Conservation (phyloP, 2,113 vertebrate genomes). For the Passer domesticus region DNA sequence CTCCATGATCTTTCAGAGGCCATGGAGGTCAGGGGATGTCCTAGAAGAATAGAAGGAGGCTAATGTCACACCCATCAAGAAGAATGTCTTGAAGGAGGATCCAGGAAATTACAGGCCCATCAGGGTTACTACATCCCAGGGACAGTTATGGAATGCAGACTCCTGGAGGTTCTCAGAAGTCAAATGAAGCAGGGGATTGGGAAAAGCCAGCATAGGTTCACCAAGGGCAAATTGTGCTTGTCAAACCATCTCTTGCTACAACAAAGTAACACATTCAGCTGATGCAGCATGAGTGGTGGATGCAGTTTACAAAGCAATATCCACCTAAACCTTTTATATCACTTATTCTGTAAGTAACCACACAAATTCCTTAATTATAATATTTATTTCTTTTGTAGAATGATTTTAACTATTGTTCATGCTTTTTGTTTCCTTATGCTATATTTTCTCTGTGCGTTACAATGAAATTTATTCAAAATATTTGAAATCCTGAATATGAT, state of each 20-base stretch:
- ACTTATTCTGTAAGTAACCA: neutral
- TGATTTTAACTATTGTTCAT: neutral
- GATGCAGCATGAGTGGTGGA: too few relatives aligned
- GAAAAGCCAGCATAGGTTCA: neutral
- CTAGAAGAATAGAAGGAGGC: neutral
- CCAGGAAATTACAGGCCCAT: neutral
- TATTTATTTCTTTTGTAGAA: neutral
- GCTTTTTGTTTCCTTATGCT: neutral
- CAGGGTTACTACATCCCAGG: neutral
- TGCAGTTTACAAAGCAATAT: neutral
- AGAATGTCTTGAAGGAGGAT: neutral
- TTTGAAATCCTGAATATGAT: neutral
- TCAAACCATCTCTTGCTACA: neutral
- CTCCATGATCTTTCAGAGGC: neutral
- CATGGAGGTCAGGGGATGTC: neutral
- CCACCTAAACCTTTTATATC: neutral
- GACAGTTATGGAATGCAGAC: neutral
- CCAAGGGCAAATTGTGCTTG: neutral
- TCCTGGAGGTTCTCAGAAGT: neutral
- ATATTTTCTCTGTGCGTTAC: neutral
- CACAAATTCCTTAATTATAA: neutral
- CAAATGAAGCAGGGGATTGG: neutral
- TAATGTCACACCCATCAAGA: neutral
- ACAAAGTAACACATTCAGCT: neutral
- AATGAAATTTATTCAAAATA: neutral